Base-by-base conservation (phyloP, 2,113 vertebrate genomes). In the Thomomys bottae region DNA sequence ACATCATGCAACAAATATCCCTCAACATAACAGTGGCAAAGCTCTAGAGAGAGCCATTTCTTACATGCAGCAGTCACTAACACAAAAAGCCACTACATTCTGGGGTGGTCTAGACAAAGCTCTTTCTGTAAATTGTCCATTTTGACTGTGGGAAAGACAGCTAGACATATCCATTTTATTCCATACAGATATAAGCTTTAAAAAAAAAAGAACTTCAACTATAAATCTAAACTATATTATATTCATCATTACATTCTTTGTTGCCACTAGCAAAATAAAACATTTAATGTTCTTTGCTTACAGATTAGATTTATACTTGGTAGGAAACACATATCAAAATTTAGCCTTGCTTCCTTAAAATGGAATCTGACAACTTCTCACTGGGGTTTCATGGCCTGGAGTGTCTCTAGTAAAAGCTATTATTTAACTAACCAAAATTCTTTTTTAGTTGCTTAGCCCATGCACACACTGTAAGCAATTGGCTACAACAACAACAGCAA, bases 241-340 rank as follows among this genome's bases (percentile, higher is more conserved):
- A 91, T 88, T 75, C 89, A 82, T 91, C 91, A 92, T 94, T 95
- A 92, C 3, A 92, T 61, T 92, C 90, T 88, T 88, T 89, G 87
- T 92, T 94, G 80, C 84, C 84, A 94, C 87, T 79, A 93, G 90
- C 89, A 91, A 96, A 96, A 93, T 91, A 92, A 94, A 93, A 93
- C 84, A 93, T 88, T 89, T 87, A 87, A 91, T 84, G 76, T 77
- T 40, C 64, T 87, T 90, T 89, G 84, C 87, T 79, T 93, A 79
- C 63, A 36, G 45, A 70, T 0, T 93, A 59, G 21, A 96, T 88
- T 73, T 93, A 84, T 32, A 71, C 11, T 90, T 93, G 76, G 91
- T 89, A 76, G 91, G 76, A 91, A 96, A 85, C 84, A 89, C 67
- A n/a, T 26, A 90, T 54, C 83, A 93, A 92, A 95, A 67, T 92